Conservation (phyloP, 2,113 vertebrate species). For the Pardalotus punctatus region DNA sequence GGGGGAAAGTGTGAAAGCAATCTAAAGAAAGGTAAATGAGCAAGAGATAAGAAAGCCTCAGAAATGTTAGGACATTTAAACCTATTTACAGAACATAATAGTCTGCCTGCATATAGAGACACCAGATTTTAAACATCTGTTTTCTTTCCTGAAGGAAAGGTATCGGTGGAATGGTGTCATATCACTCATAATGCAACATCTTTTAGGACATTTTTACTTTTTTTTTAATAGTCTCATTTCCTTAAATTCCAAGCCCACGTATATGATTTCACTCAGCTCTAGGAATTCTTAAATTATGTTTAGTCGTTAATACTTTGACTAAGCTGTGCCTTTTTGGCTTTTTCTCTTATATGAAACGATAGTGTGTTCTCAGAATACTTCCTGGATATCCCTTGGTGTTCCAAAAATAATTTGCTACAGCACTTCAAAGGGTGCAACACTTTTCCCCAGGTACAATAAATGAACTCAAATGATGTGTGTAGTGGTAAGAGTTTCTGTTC, state of each 20-base stretch:
- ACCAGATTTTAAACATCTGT: neutral
- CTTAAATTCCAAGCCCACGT: neutral
- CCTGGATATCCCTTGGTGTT: neutral
- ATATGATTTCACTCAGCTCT: neutral
- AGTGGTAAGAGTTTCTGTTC: neutral
- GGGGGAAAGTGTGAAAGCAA: slow-evolving; percentile 23
- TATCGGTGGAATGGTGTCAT: neutral
- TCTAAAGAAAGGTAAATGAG: slow-evolving; percentile 37
- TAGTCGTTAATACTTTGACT: neutral
- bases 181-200: neutral
- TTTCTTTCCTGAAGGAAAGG: slow-evolving; percentile 17
- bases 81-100: slow-evolving; percentile 40
- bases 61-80: slow-evolving; percentile 49
- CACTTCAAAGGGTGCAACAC: neutral
- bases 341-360: neutral
- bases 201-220: neutral
- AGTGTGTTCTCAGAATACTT: neutral
- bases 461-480: neutral
- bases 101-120: neutral
- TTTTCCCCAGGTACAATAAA: neutral
- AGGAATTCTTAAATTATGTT: neutral
- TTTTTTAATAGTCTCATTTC: neutral
- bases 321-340: neutral
- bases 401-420: neutral
- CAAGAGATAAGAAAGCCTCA: slow-evolving; percentile 11